Conservation (phyloP, 2,888 invertebrate genomes). For the Ophonus ardosiacus region DNA sequence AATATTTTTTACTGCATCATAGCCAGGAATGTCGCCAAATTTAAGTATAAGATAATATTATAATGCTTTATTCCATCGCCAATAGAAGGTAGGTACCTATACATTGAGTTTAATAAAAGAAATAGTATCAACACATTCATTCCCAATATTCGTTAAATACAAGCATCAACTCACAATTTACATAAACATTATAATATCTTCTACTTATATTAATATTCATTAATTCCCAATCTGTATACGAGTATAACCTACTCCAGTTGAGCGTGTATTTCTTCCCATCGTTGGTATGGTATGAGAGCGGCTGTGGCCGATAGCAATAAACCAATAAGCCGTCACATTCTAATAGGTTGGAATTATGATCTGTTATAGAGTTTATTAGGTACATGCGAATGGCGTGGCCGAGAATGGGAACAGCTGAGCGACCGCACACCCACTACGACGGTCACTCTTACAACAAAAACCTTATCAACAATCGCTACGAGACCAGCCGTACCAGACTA, state of each 20-base stretch:
- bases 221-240: too few species aligned
- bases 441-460: conserved; percentile 31
- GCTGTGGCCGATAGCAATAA: conserved; percentile 33
- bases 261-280: conserved; percentile 12
- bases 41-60: too few species aligned
- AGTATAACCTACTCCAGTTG: neutral
- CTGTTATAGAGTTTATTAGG: conserved; percentile 45
- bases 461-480: conserved; percentile 19
- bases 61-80: too few species aligned
- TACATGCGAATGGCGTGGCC: conserved; percentile 57
- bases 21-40: too few species aligned
- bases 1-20: too few species aligned
- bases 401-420: conserved; percentile 39
- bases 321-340: conserved; percentile 37
- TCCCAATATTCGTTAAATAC: too few species aligned
- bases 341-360: conserved; percentile 56
- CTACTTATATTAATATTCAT: too few species aligned
- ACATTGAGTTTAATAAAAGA: too few species aligned
- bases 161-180: too few species aligned
- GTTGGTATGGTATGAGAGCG: neutral
- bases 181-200: too few species aligned
- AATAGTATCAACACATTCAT: too few species aligned
- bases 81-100: too few species aligned
- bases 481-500: neutral
- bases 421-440: conserved; percentile 50